Evolutionary conservation across 1,140 invertebrate genomes (phyloP).

Genomic region (Metopolophium dirhodum): DNA sequence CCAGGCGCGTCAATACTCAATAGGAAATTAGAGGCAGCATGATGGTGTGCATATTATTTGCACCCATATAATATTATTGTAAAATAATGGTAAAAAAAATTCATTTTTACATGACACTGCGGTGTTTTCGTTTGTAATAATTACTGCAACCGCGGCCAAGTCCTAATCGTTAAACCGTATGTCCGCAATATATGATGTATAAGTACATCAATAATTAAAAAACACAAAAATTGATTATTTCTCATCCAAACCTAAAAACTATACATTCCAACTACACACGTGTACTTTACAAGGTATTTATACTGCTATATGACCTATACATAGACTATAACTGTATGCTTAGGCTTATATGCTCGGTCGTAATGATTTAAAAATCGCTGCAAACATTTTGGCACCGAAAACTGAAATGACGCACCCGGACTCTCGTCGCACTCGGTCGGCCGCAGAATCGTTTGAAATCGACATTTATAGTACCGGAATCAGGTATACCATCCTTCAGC

Average conservation of each 20-base stretch:
- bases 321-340: no score
- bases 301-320: no score
- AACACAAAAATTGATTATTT: background rate
- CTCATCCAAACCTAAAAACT: background rate
- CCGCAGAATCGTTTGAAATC: background rate
- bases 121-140: background rate
- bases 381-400: background rate
- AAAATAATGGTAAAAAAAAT: background rate
- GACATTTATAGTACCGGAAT: background rate
- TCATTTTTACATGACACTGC: no score
- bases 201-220: no score
- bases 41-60: background rate
- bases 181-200: no score
- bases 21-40: background rate
- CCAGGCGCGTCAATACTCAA: accelerated
- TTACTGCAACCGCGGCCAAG: background rate
- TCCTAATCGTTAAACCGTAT: background rate
- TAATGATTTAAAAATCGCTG: background rate
- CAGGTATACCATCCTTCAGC: background rate
- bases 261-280: background rate
- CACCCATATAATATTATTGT: background rate
- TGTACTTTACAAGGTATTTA: no score
- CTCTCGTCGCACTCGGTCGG: background rate
- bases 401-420: background rate
- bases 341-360: background rate